Conservation (phyloP, 2,888 invertebrate species). For the Labia minor region DNA sequence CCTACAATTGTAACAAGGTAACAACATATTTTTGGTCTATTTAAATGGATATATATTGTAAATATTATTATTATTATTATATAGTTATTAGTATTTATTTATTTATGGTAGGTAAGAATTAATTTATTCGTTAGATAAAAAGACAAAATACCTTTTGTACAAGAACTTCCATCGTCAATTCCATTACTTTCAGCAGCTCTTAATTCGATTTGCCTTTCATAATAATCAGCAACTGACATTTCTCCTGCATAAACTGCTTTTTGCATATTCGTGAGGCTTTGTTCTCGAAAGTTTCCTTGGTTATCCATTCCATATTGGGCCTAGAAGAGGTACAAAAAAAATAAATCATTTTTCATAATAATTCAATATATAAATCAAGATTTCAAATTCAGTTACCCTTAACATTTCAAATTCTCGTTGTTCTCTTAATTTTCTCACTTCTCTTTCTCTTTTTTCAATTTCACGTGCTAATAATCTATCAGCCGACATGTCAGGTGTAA, state of each 20-base stretch:
- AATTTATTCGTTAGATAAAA: too few relatives aligned
- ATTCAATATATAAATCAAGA: not conserved
- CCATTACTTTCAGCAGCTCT: conserved; percentile 65
- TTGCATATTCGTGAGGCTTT: conserved; percentile 68
- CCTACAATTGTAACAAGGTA: not conserved
- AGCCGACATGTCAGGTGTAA: conserved; percentile 38
- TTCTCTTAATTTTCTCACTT: conserved; percentile 60
- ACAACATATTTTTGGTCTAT: not conserved
- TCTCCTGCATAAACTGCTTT: conserved; percentile 74
- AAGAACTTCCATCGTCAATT: conserved; percentile 69
- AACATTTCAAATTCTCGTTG: conserved; percentile 71
- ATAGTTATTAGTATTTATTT: too few relatives aligned
- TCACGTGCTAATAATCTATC: conserved; percentile 44
- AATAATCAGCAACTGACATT: conserved; percentile 74
- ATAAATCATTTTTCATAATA: not conserved
- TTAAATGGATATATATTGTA: too few relatives aligned
- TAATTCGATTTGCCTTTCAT: conserved; percentile 67
- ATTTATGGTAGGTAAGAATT: too few relatives aligned
- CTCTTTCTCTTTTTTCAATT: conserved; percentile 47
- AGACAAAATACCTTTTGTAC: conserved; percentile 53
- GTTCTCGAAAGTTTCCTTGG: conserved; percentile 67
- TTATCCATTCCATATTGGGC: conserved; percentile 86
- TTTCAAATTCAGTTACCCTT: conserved; percentile 36
- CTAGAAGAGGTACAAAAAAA: conserved; percentile 32
- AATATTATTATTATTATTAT: too few relatives aligned